phyloP scores from a whole-genome alignment of 2,888 invertebrate species.

The Athalia circularis region DNA sequence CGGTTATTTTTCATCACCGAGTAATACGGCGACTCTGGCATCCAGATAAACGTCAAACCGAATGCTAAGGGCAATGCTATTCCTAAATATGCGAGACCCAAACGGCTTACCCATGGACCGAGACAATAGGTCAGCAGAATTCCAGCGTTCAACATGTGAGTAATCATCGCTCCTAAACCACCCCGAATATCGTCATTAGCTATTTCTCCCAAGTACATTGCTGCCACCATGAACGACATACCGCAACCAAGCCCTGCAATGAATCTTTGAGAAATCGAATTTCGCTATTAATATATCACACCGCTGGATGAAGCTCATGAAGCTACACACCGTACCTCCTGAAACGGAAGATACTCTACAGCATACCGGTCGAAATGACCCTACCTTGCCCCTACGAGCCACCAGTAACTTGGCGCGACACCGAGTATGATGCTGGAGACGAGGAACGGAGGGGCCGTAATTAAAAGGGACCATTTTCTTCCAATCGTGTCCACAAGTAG shows the following conservation, averaged over 20 bases:
- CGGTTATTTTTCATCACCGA: conserved; percentile 51
- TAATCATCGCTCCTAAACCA: conserved; percentile 50
- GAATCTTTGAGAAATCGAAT: conserved; percentile 17
- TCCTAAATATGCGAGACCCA: conserved; percentile 46
- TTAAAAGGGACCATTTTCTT: conserved; percentile 54
- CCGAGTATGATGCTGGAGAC: conserved; percentile 49
- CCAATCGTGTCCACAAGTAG: conserved; percentile 52
- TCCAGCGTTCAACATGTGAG: conserved; percentile 42
- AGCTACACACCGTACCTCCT: background rate
- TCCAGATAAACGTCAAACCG: conserved; percentile 50
- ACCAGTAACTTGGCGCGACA: conserved; percentile 43
- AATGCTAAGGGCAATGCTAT: conserved; percentile 51
- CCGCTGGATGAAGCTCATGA: no score
- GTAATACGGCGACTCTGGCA: conserved; percentile 56
- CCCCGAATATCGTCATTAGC: conserved; percentile 54
- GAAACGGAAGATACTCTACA: background rate
- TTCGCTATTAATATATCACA: background rate
- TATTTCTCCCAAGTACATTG: conserved; percentile 56
- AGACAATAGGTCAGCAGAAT: conserved; percentile 50
- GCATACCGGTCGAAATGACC: background rate
- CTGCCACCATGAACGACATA: conserved; percentile 22
- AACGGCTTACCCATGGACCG: conserved; percentile 51
- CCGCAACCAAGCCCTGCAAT: conserved; percentile 19
- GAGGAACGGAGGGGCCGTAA: conserved; percentile 45
- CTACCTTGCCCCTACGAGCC: conserved; percentile 48